Conservation (phyloP, 2,797 vertebrate species). For the Trachurus trachurus region DNA sequence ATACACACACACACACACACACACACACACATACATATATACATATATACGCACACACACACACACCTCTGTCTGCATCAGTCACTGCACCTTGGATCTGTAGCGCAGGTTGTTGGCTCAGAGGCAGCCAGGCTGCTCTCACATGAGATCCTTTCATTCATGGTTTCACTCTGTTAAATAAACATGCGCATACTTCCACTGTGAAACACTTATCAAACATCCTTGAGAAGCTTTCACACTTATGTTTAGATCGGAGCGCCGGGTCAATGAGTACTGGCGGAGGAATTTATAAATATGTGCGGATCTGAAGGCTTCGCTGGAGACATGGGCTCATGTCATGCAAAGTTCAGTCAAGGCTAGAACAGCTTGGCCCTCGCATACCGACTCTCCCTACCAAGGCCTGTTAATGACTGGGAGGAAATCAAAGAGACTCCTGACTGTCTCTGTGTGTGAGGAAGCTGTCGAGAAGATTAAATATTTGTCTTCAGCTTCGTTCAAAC, state of each 20-base stretch:
- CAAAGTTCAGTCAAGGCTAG: not conserved
- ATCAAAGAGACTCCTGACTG: constrained; percentile 2
- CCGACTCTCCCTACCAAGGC: not conserved
- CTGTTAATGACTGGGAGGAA: constrained; percentile 15
- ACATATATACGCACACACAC: no score
- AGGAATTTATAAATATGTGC: constrained; percentile 28
- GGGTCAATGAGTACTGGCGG: not conserved
- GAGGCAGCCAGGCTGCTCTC: not conserved
- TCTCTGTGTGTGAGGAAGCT: constrained; percentile 8
- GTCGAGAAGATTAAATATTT: constrained; percentile 48
- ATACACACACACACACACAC: no score
- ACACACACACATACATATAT: no score
- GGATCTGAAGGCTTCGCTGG: not conserved
- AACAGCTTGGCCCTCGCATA: not conserved
- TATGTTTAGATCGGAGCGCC: not conserved
- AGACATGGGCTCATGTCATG: not conserved
- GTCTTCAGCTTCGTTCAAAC: constrained; percentile 14
- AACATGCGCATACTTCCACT: constrained; percentile 17
- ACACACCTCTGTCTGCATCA: not conserved
- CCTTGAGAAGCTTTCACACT: not conserved
- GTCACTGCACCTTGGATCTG: not conserved
- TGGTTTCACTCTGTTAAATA: constrained; percentile 26
- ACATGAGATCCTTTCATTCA: constrained; percentile 51
- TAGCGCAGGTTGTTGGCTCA: not conserved
- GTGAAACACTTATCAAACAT: constrained; percentile 7